Conservation (phyloP, 1,140 invertebrate genomes). For the Gryon sp. region DNA sequence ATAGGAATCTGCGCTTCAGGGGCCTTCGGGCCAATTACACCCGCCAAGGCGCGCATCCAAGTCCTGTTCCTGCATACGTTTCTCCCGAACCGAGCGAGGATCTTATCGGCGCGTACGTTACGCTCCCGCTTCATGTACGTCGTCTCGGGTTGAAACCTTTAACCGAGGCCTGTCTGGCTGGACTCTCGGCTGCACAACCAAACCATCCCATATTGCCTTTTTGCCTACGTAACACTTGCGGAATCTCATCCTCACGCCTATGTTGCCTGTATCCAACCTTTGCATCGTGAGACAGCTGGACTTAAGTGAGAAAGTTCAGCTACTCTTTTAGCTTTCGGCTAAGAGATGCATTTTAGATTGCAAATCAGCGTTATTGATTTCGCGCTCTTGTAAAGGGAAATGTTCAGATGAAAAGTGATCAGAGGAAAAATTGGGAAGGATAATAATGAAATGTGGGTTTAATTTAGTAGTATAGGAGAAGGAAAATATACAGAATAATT, state of each 20-base stretch:
- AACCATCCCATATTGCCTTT: slow-evolving; percentile 58
- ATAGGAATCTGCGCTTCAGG: slow-evolving; percentile 65
- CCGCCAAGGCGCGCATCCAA: slow-evolving; percentile 49
- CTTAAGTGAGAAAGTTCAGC: slow-evolving; percentile 8
- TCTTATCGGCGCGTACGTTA: slow-evolving; percentile 66
- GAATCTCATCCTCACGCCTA: slow-evolving; percentile 60
- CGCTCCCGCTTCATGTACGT: slow-evolving; percentile 60
- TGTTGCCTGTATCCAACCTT: slow-evolving; percentile 50
- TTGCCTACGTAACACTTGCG: slow-evolving; percentile 58
- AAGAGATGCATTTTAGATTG: slow-evolving; percentile 20
- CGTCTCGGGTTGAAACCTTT: slow-evolving; percentile 62
- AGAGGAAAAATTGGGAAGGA: too few relatives aligned
- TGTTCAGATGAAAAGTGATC: too few relatives aligned
- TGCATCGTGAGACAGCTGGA: slow-evolving; percentile 57
- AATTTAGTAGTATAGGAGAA: too few relatives aligned
- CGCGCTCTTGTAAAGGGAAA: too few relatives aligned
- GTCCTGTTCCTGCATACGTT: slow-evolving; percentile 63
- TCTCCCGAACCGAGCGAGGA: slow-evolving; percentile 63
- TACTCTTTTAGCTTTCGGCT: neutral
- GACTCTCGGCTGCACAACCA: slow-evolving; percentile 55
- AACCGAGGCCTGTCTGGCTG: slow-evolving; percentile 64
- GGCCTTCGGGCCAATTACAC: slow-evolving; percentile 70
- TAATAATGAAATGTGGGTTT: too few relatives aligned
- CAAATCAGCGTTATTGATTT: slow-evolving; percentile 21
- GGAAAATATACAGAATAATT: too few relatives aligned